Evolutionary conservation across 2,797 vertebrate species (phyloP).

Genomic region (Schizopygopsis malacanthus): DNA sequence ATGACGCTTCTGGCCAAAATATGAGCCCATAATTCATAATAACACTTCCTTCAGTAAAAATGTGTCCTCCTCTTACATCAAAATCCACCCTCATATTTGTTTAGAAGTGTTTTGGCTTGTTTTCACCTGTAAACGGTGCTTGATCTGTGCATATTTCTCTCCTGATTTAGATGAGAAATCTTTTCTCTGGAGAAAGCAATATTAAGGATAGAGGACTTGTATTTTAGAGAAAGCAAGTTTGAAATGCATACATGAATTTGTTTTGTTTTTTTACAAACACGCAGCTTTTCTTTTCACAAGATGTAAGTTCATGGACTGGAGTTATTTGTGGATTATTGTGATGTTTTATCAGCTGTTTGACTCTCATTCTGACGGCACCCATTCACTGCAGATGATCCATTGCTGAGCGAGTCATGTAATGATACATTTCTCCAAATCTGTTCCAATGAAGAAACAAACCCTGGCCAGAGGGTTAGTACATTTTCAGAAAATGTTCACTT

Average conservation of each 20-base stretch:
- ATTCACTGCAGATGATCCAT: neutral
- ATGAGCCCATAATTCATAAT: neutral
- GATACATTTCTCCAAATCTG: neutral
- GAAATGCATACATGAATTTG: neutral
- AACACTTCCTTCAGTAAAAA: neutral
- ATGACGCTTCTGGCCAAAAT: neutral
- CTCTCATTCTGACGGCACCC: slow-evolving; percentile 1
- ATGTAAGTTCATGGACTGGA: neutral
- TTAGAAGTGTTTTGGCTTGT: neutral
- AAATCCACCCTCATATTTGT: neutral
- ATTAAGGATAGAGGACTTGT: neutral
- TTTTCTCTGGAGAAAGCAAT: neutral
- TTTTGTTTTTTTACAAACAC: neutral
- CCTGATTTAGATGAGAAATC: neutral
- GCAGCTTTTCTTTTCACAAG: neutral
- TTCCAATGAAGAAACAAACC: neutral
- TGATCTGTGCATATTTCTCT: neutral
- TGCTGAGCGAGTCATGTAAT: neutral
- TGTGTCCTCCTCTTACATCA: neutral
- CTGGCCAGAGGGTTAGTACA: neutral
- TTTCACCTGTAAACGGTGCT: neutral
- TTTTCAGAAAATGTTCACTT: neutral
- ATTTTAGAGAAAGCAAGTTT: no score
- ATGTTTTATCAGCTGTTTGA: neutral
- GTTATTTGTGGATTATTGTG: neutral